Conservation (phyloP, 2,888 invertebrate species). For the Hybos culiciformis region DNA sequence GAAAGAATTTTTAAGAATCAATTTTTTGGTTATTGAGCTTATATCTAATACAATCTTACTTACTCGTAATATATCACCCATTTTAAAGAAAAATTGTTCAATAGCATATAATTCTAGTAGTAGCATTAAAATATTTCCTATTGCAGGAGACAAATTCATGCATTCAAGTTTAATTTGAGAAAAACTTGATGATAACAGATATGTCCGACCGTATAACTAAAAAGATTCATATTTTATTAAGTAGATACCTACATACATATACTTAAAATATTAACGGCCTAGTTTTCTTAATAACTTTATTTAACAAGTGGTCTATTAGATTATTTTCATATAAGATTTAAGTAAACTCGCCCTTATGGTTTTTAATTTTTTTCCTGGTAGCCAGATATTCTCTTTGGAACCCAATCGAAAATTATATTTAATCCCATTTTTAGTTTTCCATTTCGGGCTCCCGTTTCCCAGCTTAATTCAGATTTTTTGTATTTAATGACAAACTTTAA, state of each 20-base stretch:
- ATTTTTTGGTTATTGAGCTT: neutral
- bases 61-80: conserved; percentile 64
- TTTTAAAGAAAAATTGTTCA: conserved; percentile 52
- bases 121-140: conserved; percentile 46
- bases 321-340: too few species aligned
- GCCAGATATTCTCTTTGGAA: too few species aligned
- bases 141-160: conserved; percentile 39
- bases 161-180: conserved; percentile 39
- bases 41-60: conserved; percentile 36
- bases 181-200: conserved; percentile 58
- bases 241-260: too few species aligned
- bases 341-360: too few species aligned
- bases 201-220: conserved; percentile 64
- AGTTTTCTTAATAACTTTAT: too few species aligned
- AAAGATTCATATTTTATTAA: conserved; percentile 26
- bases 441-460: too few species aligned
- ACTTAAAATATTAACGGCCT: too few species aligned
- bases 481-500: neutral
- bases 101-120: conserved; percentile 61
- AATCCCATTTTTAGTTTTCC: too few species aligned
- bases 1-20: neutral
- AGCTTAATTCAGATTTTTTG: neutral
- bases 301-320: too few species aligned
- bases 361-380: too few species aligned
- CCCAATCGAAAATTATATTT: too few species aligned